phyloP scores from a whole-genome alignment of 1,140 invertebrate species.

The Calephelis virginiensis region DNA sequence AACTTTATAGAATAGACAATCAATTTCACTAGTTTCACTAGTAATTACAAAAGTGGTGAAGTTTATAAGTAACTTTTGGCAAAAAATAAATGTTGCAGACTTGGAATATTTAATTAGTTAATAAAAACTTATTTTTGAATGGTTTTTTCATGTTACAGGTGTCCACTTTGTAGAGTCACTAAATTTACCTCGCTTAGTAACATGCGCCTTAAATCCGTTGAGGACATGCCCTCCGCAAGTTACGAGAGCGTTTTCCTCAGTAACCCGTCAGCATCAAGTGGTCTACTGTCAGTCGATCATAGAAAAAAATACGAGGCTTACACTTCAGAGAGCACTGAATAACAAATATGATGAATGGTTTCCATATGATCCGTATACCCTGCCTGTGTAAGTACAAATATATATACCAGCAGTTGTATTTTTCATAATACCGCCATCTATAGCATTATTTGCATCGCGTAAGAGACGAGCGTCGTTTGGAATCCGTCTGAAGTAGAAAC shows the following conservation, averaged over 20 bases:
- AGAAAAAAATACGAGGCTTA: slow-evolving; percentile 88
- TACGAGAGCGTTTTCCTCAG: slow-evolving; percentile 89
- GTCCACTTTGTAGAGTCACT: slow-evolving; percentile 87
- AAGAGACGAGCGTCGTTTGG: too few relatives aligned
- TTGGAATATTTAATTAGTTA: too few relatives aligned
- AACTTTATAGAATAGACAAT: too few relatives aligned
- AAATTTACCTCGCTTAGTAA: slow-evolving; percentile 90
- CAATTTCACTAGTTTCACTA: too few relatives aligned
- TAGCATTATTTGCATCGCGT: too few relatives aligned
- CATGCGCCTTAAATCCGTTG: slow-evolving; percentile 91
- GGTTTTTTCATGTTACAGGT: slow-evolving; percentile 78
- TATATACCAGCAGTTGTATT: too few relatives aligned
- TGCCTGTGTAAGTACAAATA: slow-evolving; percentile 58
- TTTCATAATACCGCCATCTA: too few relatives aligned
- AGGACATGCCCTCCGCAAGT: slow-evolving; percentile 87
- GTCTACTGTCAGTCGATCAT: slow-evolving; percentile 95
- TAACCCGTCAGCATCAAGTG: slow-evolving; percentile 92
- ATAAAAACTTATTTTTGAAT: too few relatives aligned
- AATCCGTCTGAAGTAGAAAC: too few relatives aligned
- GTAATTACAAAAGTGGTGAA: too few relatives aligned
- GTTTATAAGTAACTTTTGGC: too few relatives aligned
- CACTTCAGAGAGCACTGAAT: slow-evolving; percentile 60
- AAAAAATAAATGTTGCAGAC: too few relatives aligned
- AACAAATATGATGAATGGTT: slow-evolving; percentile 70
- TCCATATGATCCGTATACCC: slow-evolving; percentile 71